These are phyloP conservation scores for Reinhardtius hippoglossoides DNA, from an alignment of 2,113 vertebrate species.

Conservation along the genomic window DNA sequence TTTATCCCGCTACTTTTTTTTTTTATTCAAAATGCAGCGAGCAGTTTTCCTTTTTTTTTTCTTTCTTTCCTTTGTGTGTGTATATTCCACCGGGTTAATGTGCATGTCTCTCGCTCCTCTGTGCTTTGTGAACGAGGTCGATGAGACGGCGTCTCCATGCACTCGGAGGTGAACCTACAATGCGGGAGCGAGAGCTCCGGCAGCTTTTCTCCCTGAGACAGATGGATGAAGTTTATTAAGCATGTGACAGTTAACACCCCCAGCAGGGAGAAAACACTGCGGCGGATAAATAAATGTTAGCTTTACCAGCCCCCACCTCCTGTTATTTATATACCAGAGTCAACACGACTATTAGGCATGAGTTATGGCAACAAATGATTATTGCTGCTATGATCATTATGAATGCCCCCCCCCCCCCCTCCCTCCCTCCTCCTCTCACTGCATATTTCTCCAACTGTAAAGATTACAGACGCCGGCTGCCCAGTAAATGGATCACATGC, in stretches of 20 bases:
- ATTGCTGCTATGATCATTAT: constrained; percentile 62
- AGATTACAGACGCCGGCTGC: constrained; percentile 37
- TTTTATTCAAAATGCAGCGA: background rate
- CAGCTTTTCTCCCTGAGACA: constrained; percentile 61
- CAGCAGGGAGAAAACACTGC: constrained; percentile 54
- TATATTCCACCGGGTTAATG: background rate
- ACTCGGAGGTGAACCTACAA: constrained; percentile 43
- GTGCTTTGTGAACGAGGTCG: background rate
- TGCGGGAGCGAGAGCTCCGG: constrained; percentile 39
- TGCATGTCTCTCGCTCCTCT: background rate
- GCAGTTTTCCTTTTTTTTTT: background rate
- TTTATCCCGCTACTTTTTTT: background rate
- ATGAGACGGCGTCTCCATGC: background rate
- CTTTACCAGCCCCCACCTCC: constrained; percentile 51
- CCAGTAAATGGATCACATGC: constrained; percentile 37
- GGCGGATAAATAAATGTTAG: constrained; percentile 68
- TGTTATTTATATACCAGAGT: constrained; percentile 56
- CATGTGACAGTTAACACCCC: constrained; percentile 72
- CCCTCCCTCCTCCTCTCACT: constrained; percentile 18
- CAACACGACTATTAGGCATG: constrained; percentile 60
- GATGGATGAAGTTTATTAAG: constrained; percentile 79
- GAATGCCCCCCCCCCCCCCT: constrained; percentile 32
- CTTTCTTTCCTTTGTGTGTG: background rate
- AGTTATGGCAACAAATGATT: constrained; percentile 67
- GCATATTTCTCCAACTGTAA: constrained; percentile 35